Percentiles rank a stretch among this genome's conserved stretches.
These are phyloP conservation scores for Xiphophorus maculatus DNA, from an alignment of 2,113 vertebrate genomes.

Conservation along the genomic window DNA sequence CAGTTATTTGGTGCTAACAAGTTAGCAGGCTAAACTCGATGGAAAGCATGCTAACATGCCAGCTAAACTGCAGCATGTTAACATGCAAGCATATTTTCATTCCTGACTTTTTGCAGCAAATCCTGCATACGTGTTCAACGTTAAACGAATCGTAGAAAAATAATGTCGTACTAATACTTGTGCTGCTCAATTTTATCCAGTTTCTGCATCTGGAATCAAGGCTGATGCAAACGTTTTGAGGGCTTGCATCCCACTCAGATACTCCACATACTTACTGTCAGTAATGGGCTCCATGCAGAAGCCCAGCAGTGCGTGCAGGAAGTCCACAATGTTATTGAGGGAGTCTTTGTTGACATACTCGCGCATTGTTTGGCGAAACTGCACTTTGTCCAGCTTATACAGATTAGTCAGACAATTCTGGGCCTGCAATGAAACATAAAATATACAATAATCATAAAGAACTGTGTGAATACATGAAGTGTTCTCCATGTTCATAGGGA, in stretches of 20 bases:
- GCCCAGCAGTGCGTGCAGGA: conserved; percentile 96
- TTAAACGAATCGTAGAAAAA: neutral
- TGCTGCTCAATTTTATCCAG: neutral
- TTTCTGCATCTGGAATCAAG: conserved; percentile 1
- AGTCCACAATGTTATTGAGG: conserved; percentile 99
- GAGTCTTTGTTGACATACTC: conserved; percentile 99
- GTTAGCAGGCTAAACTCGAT: conserved; percentile 9
- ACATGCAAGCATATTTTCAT: conserved; percentile 4
- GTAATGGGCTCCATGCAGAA: conserved; percentile 99
- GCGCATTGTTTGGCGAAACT: conserved; percentile 97
- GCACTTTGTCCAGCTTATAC: conserved; percentile 96
- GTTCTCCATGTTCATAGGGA: too few relatives aligned
- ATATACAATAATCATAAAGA: neutral
- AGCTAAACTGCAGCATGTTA: conserved; percentile 7
- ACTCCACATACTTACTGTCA: conserved; percentile 89
- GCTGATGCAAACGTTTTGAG: neutral
- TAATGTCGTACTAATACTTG: neutral
- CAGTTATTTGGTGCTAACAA: neutral
- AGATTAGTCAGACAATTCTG: conserved; percentile 96
- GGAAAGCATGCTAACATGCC: conserved; percentile 2
- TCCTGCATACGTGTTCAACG: neutral
- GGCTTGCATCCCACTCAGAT: conserved; percentile 5
- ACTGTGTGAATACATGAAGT: neutral
- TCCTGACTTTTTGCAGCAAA: neutral
- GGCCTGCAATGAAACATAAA: conserved; percentile 78